phyloP scores from a whole-genome alignment of 2,113 vertebrate species.

The Erythrocercus mccallii region DNA sequence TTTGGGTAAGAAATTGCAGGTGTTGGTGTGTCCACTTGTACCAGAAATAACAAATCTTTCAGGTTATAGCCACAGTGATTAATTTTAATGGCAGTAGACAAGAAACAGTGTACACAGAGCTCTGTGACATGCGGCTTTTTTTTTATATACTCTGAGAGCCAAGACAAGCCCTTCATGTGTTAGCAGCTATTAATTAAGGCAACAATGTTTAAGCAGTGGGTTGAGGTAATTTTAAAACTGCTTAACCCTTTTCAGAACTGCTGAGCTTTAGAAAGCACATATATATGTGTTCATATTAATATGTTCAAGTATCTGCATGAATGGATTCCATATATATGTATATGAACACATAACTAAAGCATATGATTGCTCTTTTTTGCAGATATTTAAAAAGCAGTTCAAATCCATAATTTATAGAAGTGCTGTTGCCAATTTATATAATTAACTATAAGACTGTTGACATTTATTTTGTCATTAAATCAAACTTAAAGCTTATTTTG shows the following conservation, averaged over 20 bases:
- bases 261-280: neutral
- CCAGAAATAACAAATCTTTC: neutral
- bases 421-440: neutral
- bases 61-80: neutral
- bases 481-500: neutral
- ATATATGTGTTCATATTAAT: neutral
- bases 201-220: conserved; percentile 43
- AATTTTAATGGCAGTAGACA: conserved; percentile 42
- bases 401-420: neutral
- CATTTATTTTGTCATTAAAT: conserved; percentile 8
- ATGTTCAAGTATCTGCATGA: neutral
- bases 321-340: neutral
- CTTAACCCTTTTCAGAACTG: conserved; percentile 44
- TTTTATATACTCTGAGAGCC: neutral
- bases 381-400: neutral
- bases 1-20: neutral
- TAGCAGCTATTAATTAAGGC: conserved; percentile 68
- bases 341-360: neutral
- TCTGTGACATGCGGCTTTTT: conserved; percentile 43
- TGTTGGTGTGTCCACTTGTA: neutral
- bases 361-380: neutral
- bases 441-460: neutral
- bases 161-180: conserved; percentile 33
- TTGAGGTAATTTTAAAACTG: conserved; percentile 56
- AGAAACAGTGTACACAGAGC: conserved; percentile 21